Evolutionary conservation across 1,140 invertebrate species (phyloP).

Genomic region (Mamestra configurata): DNA sequence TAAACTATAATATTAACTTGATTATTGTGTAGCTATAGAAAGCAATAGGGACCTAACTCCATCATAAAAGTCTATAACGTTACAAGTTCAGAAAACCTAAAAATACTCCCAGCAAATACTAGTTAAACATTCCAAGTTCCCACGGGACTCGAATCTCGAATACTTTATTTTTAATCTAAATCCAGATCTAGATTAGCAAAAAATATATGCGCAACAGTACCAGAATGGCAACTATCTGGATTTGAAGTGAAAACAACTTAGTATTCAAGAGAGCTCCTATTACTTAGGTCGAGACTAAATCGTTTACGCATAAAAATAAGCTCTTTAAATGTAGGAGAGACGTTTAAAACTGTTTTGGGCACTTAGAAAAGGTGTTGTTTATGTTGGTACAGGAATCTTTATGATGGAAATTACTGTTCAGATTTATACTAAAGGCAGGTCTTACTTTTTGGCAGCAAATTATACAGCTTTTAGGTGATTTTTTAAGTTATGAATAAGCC

Average conservation of each 20-base stretch:
- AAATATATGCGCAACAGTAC: background rate
- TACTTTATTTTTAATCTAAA: constrained; percentile 13
- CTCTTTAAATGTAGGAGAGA: background rate
- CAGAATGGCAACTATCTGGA: background rate
- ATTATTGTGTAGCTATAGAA: too few relatives aligned
- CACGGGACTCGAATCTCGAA: background rate
- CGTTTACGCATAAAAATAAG: constrained; percentile 28
- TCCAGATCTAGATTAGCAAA: constrained; percentile 10
- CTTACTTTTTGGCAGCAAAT: too few relatives aligned
- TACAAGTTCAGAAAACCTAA: background rate
- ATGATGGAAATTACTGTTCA: background rate
- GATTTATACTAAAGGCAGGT: too few relatives aligned
- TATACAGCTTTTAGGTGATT: too few relatives aligned
- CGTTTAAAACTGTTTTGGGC: background rate
- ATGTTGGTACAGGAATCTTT: background rate
- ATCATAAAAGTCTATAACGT: too few relatives aligned
- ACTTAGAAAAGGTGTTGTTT: background rate
- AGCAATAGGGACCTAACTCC: too few relatives aligned
- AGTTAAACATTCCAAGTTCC: background rate
- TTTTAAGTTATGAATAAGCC: too few relatives aligned
- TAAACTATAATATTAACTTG: too few relatives aligned
- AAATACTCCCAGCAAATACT: background rate
- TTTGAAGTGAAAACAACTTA: constrained; percentile 3
- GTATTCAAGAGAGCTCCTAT: background rate
- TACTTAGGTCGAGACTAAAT: background rate